Evolutionary conservation across 2,797 vertebrate species (phyloP), one percentile per base, ranked within the genome.

Genomic region (Hirundo rustica): DNA sequence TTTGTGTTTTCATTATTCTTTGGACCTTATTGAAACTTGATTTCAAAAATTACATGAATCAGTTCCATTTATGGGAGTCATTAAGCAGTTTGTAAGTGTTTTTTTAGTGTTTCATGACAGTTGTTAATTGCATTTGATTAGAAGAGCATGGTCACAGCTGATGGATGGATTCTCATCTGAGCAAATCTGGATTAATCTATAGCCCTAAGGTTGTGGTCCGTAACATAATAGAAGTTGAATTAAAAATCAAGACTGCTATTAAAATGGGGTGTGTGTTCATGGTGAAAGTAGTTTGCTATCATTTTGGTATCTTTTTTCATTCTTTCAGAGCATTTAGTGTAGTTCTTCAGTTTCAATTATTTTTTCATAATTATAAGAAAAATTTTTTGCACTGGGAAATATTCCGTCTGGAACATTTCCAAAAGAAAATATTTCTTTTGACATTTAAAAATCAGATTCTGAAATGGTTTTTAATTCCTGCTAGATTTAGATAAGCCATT

Each of bases 361-460:
- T 88, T 83, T 74, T 92, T 74, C n/a, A 50, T 66, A 81, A 84
- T 88, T 88, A 78, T 53, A 13, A 76, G 55, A 77, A 65, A 92
- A 72, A 16, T 67, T 88, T 88, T 92, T 84, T 57, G 13, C 30
- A 16, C 17, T 53, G 58, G 38, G 68, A 93, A 57, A 23, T 57
- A 44, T 57, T 93, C 44, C 19, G n/a, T n/a, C 60, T 85, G 76
- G 85, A 93, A 91, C 22, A n/a, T 29, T 94, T 90, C 73, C 85
- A 90, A 71, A 88, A 36, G 13, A 85, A 94, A 93, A 61, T 86
- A 86, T 70, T 92, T 86, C 55, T 62, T 93, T 44, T 86, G 76
- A 76, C 57, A 73, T 84, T 93, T 86, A 54, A 92, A 96, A 93
- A 86, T 82, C n/a, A 57, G 92, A 82, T 82, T 64, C 48, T 93